Conservation (phyloP, 1,140 invertebrate genomes). For the Vanessa tameamea region DNA sequence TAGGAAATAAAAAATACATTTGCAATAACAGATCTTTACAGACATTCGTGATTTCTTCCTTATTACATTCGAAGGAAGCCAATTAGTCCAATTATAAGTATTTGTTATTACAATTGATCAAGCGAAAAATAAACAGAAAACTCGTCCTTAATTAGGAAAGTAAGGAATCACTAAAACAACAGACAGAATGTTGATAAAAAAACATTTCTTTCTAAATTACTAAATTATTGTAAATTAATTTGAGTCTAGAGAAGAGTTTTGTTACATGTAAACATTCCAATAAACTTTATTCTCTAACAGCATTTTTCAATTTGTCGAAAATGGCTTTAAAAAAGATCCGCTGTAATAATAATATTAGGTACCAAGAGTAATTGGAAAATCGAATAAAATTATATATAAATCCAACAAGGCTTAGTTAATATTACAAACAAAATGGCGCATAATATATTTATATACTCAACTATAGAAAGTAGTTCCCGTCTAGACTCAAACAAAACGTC, state of each 20-base stretch:
- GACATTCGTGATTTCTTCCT: conserved; percentile 25
- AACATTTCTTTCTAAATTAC: neutral
- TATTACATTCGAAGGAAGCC: conserved; percentile 37
- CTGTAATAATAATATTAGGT: too few species aligned
- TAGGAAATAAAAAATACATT: neutral
- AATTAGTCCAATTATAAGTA: conserved; percentile 41
- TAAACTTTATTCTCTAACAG: too few species aligned
- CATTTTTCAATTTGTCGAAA: too few species aligned
- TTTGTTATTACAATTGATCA: conserved; percentile 44
- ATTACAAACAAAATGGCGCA: too few species aligned
- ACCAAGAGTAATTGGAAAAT: too few species aligned
- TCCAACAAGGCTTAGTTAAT: too few species aligned
- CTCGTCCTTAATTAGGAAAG: conserved; percentile 11
- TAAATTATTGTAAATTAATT: neutral
- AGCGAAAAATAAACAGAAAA: conserved; percentile 44
- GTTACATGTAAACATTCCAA: too few species aligned
- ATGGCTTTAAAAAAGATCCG: too few species aligned
- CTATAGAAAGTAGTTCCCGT: neutral
- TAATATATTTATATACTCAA: too few species aligned
- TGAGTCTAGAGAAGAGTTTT: neutral
- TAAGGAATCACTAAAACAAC: neutral
- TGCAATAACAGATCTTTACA: neutral
- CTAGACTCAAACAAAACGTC: conserved; percentile 13
- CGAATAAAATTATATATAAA: too few species aligned
- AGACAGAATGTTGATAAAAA: neutral